A percentile compares a stretch with the other conserved stretches of the same genome.
These are phyloP conservation scores for Polyommatus icarus DNA, from an alignment of 2,888 invertebrate species.

Conservation along the genomic window DNA sequence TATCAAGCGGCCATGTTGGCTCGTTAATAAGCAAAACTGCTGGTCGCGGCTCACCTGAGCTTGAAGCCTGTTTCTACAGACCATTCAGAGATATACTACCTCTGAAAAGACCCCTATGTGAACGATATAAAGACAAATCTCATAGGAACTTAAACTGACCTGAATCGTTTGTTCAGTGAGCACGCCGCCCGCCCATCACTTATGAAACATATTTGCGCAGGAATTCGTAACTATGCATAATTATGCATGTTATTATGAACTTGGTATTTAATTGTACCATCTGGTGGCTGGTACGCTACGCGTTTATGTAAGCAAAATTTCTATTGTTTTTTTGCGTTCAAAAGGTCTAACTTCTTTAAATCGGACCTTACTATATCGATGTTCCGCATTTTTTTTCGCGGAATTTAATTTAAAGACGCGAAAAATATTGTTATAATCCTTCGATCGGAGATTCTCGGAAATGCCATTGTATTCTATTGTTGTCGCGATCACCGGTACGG, in stretches of 20 bases:
- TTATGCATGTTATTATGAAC: not conserved
- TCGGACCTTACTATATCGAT: no score
- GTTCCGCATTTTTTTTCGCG: no score
- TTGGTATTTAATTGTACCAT: not conserved
- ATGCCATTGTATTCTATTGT: no score
- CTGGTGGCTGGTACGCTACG: not conserved
- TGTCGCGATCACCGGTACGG: no score
- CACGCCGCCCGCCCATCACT: conserved; percentile 57
- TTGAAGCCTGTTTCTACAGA: conserved; percentile 70
- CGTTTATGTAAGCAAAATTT: not conserved
- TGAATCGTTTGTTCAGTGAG: conserved; percentile 41
- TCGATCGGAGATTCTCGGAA: no score
- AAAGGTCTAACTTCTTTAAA: no score
- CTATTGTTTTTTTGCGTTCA: not conserved
- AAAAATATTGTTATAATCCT: no score
- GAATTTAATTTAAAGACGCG: no score
- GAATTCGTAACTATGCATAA: conserved; percentile 22
- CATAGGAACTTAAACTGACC: not conserved
- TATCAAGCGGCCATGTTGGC: conserved; percentile 75
- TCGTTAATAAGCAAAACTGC: conserved; percentile 79
- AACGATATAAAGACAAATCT: not conserved
- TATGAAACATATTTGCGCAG: conserved; percentile 53
- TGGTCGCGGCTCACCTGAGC: conserved; percentile 52
- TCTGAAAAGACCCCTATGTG: not conserved
- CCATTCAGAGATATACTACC: not conserved